Evolutionary conservation across 2,888 invertebrate species (phyloP).

Genomic region (Euclidia mi): DNA sequence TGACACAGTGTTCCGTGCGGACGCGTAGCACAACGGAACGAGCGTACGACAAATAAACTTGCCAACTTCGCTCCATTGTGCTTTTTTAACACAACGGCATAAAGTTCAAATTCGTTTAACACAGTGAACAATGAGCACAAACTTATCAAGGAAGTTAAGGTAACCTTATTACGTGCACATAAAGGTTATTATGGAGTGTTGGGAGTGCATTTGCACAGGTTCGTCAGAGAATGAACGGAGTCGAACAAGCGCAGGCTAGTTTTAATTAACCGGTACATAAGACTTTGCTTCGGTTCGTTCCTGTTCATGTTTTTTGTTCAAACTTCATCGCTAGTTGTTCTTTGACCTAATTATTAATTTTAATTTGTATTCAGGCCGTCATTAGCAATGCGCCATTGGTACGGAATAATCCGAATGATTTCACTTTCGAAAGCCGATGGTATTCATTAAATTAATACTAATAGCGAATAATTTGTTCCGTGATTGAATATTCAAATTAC

Average conservation of each 20-base stretch:
- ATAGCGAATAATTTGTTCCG: too few species aligned
- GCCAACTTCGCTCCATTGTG: constrained; percentile 12
- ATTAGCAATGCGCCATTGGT: too few species aligned
- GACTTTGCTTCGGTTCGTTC: constrained; percentile 27
- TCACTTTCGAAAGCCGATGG: too few species aligned
- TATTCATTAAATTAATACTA: too few species aligned
- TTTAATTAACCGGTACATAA: constrained; percentile 51
- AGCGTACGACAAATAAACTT: constrained; percentile 42
- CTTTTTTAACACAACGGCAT: constrained; percentile 20
- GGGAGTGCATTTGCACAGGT: constrained; percentile 9
- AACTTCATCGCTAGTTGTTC: constrained; percentile 23
- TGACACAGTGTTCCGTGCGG: constrained; percentile 36
- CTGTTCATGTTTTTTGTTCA: constrained; percentile 43
- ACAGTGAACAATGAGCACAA: constrained; percentile 28
- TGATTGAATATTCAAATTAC: too few species aligned
- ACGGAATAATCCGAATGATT: too few species aligned
- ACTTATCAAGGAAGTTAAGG: constrained; percentile 31
- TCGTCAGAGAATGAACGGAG: constrained; percentile 29
- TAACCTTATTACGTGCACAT: constrained; percentile 25
- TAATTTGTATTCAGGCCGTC: neutral
- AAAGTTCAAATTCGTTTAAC: constrained; percentile 43
- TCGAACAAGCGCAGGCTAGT: constrained; percentile 43
- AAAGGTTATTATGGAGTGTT: constrained; percentile 34
- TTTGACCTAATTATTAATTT: constrained; percentile 9
- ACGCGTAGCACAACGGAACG: constrained; percentile 48